Evolutionary conservation across 2,888 invertebrate genomes (phyloP).

Genomic region (Volucella inflata): DNA sequence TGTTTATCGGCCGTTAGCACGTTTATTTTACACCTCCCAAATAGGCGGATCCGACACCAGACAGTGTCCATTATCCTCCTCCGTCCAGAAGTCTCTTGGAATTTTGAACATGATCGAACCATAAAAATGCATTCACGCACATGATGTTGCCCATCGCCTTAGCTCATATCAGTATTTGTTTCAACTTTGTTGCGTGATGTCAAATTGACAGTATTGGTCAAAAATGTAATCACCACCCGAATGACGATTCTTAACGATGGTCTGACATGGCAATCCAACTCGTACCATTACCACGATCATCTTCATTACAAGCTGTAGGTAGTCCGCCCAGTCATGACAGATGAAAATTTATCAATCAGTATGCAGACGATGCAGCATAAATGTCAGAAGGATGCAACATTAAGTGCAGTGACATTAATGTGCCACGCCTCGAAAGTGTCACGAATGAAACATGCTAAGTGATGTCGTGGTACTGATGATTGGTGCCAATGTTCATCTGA

Average conservation of each 20-base stretch:
- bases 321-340: not conserved
- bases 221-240: constrained; percentile 70
- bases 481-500: too few species aligned
- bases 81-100: constrained; percentile 58
- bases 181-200: constrained; percentile 53
- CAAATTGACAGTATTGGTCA: constrained; percentile 67
- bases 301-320: not conserved
- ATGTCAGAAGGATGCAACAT: constrained; percentile 74
- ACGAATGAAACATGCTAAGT: constrained; percentile 71
- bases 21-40: constrained; percentile 70
- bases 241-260: constrained; percentile 71
- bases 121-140: constrained; percentile 13
- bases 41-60: constrained; percentile 33
- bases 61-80: constrained; percentile 35
- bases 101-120: constrained; percentile 58
- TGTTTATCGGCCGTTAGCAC: constrained; percentile 72
- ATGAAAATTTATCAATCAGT: constrained; percentile 70
- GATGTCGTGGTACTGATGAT: constrained; percentile 33
- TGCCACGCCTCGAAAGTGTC: constrained; percentile 74
- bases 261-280: constrained; percentile 47
- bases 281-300: constrained; percentile 27
- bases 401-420: constrained; percentile 73
- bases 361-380: constrained; percentile 73
- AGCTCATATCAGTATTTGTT: too few species aligned
- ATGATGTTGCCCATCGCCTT: too few species aligned